Evolutionary conservation across 2,113 vertebrate genomes (phyloP).

Genomic region (Phylloscopus whistleri): DNA sequence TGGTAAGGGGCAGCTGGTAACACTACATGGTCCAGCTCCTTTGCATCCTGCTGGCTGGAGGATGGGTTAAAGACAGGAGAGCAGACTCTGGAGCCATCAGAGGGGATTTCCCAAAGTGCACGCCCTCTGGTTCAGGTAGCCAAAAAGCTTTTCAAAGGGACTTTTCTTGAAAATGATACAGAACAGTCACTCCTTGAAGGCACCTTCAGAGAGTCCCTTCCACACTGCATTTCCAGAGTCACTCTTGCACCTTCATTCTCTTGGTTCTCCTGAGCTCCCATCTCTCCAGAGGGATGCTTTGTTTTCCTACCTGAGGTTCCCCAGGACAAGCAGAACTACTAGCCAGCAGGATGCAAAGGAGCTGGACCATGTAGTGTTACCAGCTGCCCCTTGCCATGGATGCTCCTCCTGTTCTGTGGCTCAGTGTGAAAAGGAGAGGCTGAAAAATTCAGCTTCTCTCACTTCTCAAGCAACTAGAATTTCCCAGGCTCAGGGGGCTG

Average conservation of each 20-base stretch:
- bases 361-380: background rate
- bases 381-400: fast-evolving
- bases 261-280: background rate
- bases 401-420: background rate
- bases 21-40: background rate
- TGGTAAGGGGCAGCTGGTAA: background rate
- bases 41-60: background rate
- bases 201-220: background rate
- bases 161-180: background rate
- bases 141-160: background rate
- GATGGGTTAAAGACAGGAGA: background rate
- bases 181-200: background rate
- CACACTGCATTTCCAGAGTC: background rate
- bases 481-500: background rate
- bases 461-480: too few species aligned
- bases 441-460: background rate
- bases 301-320: background rate
- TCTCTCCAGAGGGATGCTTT: background rate
- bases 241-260: background rate
- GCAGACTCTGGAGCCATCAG: background rate
- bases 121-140: background rate
- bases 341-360: background rate
- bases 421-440: background rate
- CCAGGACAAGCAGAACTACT: background rate
- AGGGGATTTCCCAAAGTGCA: background rate